Percentiles rank a stretch among this genome's conserved stretches.
Conservation (phyloP, 1,140 invertebrate genomes). For the Zaprionus inermis region DNA sequence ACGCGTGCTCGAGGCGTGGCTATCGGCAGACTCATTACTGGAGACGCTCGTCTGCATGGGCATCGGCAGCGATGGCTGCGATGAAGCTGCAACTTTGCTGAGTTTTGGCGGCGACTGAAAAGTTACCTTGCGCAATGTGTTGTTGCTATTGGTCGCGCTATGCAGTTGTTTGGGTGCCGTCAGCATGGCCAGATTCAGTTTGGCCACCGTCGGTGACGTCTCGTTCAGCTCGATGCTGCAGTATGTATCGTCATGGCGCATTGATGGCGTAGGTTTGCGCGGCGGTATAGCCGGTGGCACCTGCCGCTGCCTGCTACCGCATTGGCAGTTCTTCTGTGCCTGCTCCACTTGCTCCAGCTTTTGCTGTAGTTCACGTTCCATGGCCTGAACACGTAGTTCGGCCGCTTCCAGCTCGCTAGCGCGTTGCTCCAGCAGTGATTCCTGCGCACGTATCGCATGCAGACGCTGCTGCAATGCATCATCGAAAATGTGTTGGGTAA, state of each 20-base stretch:
- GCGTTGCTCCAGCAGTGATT: constrained; percentile 75
- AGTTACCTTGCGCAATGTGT: constrained; percentile 66
- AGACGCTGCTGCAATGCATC: constrained; percentile 68
- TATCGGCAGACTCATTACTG: constrained; percentile 71
- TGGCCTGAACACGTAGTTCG: constrained; percentile 57
- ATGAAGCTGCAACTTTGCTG: constrained; percentile 43
- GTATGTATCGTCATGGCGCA: constrained; percentile 73
- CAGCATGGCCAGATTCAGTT: constrained; percentile 71
- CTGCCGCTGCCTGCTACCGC: constrained; percentile 17
- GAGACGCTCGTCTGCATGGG: constrained; percentile 72
- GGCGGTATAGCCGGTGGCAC: constrained; percentile 57
- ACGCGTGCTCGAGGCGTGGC: constrained; percentile 55
- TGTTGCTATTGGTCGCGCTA: constrained; percentile 1
- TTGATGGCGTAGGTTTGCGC: constrained; percentile 36
- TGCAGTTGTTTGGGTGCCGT: constrained; percentile 64
- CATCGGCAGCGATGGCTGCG: constrained; percentile 7
- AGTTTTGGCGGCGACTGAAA: constrained; percentile 76
- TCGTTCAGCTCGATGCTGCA: constrained; percentile 80
- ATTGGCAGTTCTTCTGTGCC: constrained; percentile 13
- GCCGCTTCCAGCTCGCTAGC: constrained; percentile 79
- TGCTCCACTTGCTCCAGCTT: constrained; percentile 46
- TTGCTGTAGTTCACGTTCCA: constrained; percentile 52
- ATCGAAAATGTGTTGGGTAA: constrained; percentile 69
- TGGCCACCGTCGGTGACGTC: constrained; percentile 77
- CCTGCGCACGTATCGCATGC: constrained; percentile 69